These are phyloP conservation scores for Talpa occidentalis DNA, from an alignment of 2,113 vertebrate species.

Conservation along the genomic window DNA sequence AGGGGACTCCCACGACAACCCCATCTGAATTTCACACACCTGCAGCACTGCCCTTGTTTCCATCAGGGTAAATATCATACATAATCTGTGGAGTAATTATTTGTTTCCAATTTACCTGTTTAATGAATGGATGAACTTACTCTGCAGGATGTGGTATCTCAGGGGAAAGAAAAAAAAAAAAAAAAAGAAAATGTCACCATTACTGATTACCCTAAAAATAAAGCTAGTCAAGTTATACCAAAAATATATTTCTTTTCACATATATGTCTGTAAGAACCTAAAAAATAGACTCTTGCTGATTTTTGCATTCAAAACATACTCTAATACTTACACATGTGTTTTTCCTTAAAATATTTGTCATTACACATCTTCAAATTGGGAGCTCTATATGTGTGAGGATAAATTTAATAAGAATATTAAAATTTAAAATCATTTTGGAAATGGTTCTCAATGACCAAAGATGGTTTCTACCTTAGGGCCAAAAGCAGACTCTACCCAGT, in stretches of 20 bases:
- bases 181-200: neutral
- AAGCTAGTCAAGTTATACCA: neutral
- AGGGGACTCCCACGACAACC: neutral
- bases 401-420: neutral
- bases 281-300: neutral
- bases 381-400: neutral
- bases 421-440: slow-evolving; percentile 34
- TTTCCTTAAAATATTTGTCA: slow-evolving; percentile 21
- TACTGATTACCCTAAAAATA: slow-evolving; percentile 21
- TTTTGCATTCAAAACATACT: neutral
- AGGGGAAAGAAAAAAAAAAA: slow-evolving; percentile 11
- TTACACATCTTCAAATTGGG: slow-evolving; percentile 1
- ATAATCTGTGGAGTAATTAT: neutral
- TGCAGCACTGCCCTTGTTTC: neutral
- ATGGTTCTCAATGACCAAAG: neutral
- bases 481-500: neutral
- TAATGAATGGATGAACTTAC: neutral
- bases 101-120: neutral
- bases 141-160: neutral
- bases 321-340: neutral
- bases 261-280: neutral
- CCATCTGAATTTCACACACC: neutral
- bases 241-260: neutral
- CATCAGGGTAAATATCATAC: neutral
- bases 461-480: neutral